Conservation (phyloP, 2,797 vertebrate species). For the Xenopus petersii region DNA sequence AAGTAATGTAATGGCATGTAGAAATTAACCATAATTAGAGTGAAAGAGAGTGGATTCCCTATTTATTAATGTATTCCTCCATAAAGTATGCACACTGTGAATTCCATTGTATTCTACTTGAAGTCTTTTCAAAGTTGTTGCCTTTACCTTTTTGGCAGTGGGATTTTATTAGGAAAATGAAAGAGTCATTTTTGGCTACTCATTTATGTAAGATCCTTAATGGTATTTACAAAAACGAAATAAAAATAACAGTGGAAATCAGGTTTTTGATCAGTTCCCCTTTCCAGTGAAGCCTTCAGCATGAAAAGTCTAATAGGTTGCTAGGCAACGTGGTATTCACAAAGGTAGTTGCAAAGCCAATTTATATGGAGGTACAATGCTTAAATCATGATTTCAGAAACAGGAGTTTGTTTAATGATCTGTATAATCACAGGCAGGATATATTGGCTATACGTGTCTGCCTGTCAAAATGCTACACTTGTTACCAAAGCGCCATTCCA, state of each 20-base stretch:
- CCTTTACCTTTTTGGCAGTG: not conserved
- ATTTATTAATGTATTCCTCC: too few relatives aligned
- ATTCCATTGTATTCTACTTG: too few relatives aligned
- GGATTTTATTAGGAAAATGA: not conserved
- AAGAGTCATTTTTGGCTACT: not conserved
- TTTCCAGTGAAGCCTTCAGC: conserved; percentile 9
- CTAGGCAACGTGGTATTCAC: conserved; percentile 36
- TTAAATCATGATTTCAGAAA: conserved; percentile 8
- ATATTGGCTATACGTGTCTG: conserved; percentile 4
- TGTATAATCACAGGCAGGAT: conserved; percentile 18
- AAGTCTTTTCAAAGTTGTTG: too few relatives aligned
- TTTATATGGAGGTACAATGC: conserved; percentile 21
- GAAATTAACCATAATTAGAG: too few relatives aligned
- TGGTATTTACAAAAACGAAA: not conserved
- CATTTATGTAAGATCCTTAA: conserved; percentile 13
- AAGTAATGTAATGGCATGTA: too few relatives aligned
- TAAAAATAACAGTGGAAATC: conserved; percentile 5
- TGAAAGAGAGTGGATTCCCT: too few relatives aligned
- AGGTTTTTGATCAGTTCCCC: conserved; percentile 11
- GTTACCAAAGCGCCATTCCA: not conserved
- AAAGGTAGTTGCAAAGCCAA: conserved; percentile 17
- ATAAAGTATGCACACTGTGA: too few relatives aligned
- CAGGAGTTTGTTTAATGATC: conserved; percentile 19
- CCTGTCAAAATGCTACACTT: not conserved
- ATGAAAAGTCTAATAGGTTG: conserved; percentile 35